Conservation (phyloP, 2,113 vertebrate genomes). For the Planiliza haematocheilus region DNA sequence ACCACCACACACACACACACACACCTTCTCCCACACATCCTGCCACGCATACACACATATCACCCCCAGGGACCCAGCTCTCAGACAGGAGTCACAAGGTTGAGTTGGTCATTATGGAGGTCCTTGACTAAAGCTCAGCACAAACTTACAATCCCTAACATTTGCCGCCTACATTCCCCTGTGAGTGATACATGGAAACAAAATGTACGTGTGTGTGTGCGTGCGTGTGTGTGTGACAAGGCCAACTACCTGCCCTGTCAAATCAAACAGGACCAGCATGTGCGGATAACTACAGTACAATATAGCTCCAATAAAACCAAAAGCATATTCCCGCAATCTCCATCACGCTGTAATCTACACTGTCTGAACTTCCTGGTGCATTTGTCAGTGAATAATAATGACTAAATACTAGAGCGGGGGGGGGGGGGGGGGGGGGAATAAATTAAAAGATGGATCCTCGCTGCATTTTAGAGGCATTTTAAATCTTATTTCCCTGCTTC, state of each 20-base stretch:
- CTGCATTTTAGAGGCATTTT: conserved; percentile 72
- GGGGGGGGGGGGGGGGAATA: conserved; percentile 28
- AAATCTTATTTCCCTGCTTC: conserved; percentile 77
- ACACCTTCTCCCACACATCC: no score
- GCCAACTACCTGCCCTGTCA: conserved; percentile 42
- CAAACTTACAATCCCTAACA: conserved; percentile 69
- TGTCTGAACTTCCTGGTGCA: conserved; percentile 41
- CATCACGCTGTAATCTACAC: conserved; percentile 47
- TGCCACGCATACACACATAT: conserved; percentile 12
- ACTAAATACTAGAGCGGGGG: conserved; percentile 44
- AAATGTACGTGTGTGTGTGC: conserved; percentile 25
- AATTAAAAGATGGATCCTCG: conserved; percentile 63
- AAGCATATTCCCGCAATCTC: conserved; percentile 37
- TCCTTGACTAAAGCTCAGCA: conserved; percentile 75
- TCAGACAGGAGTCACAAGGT: conserved; percentile 79
- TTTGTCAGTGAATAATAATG: conserved; percentile 62
- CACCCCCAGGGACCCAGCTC: conserved; percentile 64
- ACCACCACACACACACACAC: conserved; percentile 8
- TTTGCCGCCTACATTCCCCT: conserved; percentile 57
- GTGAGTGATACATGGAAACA: conserved; percentile 65
- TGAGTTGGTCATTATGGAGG: conserved; percentile 78
- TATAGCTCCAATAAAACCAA: conserved; percentile 34
- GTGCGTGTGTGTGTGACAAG: conserved; percentile 37
- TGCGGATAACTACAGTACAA: conserved; percentile 41
- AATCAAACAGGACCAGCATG: conserved; percentile 32